Base-by-base conservation (phyloP, 1,140 invertebrate species). In the Aphaenogaster floridana region DNA sequence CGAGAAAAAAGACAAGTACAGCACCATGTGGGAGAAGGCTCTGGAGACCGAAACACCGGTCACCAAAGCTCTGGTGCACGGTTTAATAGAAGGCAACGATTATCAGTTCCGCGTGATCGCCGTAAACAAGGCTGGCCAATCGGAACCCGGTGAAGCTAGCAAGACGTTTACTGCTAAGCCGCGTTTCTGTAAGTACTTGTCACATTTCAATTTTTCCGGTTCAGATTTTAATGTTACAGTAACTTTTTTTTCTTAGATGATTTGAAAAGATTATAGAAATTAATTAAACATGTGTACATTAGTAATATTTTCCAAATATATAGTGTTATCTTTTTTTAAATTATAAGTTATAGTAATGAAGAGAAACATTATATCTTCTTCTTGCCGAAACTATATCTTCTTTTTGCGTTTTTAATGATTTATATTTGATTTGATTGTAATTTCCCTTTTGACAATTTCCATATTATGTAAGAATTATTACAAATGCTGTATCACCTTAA, bases 71-170 rank as follows among this genome's bases (percentile, higher is more conserved):
- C 96, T 97, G 61, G 97, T 99, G 3, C 97, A 97, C 88, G 98
- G 98, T 79, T 95, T 99, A 4, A 98, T 99, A 89, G 99, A 99
- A 96, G 99, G 99, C 64, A 98, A 99, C 93, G 98, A 99, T 94
- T 99, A 99, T 94, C 98, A 99, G 94, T 99, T 99, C 97, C 97
- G 99, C n/a, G 98, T 99, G 3, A 98, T 98, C 91, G 99, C 99
- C 50, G 96, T 99, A 39, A 99, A 99, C 94, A 99, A 99, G 95
- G 98, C 98, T 81, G 99, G 99, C 1, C 97, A 97, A 93, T 98
- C 98, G 68, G 98, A 98, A 92, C 98, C 99, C 0, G 97, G 97
- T 1, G 98, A 99, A 59, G 96, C 98, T 13, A 98, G 98, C 95
- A 98, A 98, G 94, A 97, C 97, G 84, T 99, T 99, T 93, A 96